phyloP scores from a whole-genome alignment of 2,888 invertebrate species.

The Oxyteleia sp. region DNA sequence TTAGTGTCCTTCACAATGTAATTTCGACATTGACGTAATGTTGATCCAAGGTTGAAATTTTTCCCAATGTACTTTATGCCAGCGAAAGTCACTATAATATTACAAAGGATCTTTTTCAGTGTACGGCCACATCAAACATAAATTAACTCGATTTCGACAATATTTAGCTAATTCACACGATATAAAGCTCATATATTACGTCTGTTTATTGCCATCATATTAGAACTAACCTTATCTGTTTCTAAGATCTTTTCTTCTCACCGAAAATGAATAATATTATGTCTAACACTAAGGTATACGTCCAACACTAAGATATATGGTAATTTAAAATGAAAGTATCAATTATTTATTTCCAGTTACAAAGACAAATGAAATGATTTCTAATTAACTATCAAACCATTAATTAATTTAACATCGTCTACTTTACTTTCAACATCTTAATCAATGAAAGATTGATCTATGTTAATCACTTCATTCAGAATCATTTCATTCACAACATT shows the following conservation, averaged over 20 bases:
- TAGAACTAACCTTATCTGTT: conserved; percentile 51
- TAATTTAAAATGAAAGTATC: conserved; percentile 52
- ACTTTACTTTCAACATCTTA: conserved; percentile 29
- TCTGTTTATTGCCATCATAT: conserved; percentile 52
- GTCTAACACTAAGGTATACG: conserved; percentile 18
- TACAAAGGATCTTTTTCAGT: no score
- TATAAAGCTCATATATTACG: conserved; percentile 51
- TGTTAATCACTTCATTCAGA: conserved; percentile 69
- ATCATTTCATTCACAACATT: conserved; percentile 63
- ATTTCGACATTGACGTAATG: no score
- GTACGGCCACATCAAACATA: conserved; percentile 22
- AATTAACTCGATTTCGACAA: conserved; percentile 37
- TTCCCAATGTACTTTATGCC: no score
- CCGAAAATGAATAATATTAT: conserved; percentile 57
- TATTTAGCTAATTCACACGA: conserved; percentile 60
- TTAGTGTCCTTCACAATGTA: no score
- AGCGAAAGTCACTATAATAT: no score
- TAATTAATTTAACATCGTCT: conserved; percentile 45
- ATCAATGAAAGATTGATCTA: conserved; percentile 70
- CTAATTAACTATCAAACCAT: conserved; percentile 59
- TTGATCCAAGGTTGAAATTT: no score
- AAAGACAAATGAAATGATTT: conserved; percentile 58
- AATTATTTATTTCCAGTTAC: conserved; percentile 41
- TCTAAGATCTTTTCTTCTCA: conserved; percentile 48
- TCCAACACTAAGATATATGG: conserved; percentile 24